Evolutionary conservation across 1,140 invertebrate genomes (phyloP).

Genomic region (Hermetia illucens): DNA sequence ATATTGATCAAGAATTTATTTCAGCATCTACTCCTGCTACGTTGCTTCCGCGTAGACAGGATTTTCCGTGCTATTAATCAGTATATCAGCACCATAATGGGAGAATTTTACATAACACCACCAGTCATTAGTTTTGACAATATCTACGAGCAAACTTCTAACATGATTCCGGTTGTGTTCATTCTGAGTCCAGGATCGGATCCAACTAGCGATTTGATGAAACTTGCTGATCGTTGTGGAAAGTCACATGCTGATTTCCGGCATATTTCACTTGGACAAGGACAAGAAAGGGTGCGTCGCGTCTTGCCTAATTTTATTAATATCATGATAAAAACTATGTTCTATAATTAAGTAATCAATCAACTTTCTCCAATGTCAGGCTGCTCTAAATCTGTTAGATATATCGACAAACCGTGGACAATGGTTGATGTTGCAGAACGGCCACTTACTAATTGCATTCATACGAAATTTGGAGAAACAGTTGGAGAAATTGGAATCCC

Average conservation of each 20-base stretch:
- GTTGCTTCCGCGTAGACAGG: slow-evolving; percentile 75
- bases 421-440: slow-evolving; percentile 85
- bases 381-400: slow-evolving; percentile 56
- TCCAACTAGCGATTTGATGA: slow-evolving; percentile 76
- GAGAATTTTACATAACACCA: slow-evolving; percentile 71
- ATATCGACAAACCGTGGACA: slow-evolving; percentile 58
- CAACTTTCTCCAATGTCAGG: too few relatives aligned
- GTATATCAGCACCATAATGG: slow-evolving; percentile 68
- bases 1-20: neutral
- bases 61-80: slow-evolving; percentile 66
- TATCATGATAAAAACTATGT: too few relatives aligned
- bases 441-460: slow-evolving; percentile 71
- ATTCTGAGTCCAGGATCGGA: slow-evolving; percentile 79
- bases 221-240: slow-evolving; percentile 57
- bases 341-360: slow-evolving; percentile 20
- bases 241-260: slow-evolving; percentile 59
- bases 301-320: too few relatives aligned
- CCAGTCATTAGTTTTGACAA: slow-evolving; percentile 66
- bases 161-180: slow-evolving; percentile 69
- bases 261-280: slow-evolving; percentile 76
- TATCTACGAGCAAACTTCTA: slow-evolving; percentile 68
- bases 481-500: slow-evolving; percentile 59
- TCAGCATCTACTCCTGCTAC: slow-evolving; percentile 27
- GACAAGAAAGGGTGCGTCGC: slow-evolving; percentile 72
- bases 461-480: slow-evolving; percentile 66